A percentile compares a stretch with the other conserved stretches of the same genome.
phyloP scores from a whole-genome alignment of 2,113 vertebrate species.

The Colius striatus region DNA sequence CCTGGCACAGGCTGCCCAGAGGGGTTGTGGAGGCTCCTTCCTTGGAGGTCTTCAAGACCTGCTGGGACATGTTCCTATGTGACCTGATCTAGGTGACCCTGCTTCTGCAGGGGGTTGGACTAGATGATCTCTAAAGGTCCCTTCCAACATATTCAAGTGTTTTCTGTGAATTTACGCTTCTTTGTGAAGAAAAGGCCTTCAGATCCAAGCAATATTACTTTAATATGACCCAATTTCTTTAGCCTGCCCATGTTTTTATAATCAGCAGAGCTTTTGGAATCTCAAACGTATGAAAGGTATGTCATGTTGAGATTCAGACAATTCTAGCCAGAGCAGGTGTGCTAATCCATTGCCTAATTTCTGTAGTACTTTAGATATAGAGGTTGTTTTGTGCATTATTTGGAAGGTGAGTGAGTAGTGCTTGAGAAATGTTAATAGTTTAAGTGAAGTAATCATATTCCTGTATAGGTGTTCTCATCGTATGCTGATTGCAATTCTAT shows the following conservation, averaged over 20 bases:
- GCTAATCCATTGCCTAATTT: neutral
- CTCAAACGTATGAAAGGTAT: neutral
- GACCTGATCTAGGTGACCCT: no score
- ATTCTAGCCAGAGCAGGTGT: neutral
- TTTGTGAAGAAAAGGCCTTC: neutral
- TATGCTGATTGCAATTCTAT: neutral
- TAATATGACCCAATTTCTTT: neutral
- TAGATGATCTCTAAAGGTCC: no score
- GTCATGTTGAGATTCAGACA: neutral
- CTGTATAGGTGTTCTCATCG: neutral
- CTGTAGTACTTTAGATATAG: neutral
- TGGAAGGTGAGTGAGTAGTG: neutral
- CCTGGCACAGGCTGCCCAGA: no score
- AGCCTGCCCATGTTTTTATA: neutral
- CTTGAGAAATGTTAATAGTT: neutral
- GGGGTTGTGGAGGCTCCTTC: no score
- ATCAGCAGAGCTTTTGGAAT: neutral
- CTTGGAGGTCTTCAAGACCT: no score
- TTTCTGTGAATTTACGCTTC: neutral
- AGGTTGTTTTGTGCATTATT: neutral
- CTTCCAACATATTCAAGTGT: neutral
- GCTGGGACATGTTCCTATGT: no score
- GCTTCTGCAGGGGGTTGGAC: no score
- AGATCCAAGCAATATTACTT: neutral
- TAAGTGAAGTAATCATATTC: neutral